phyloP scores from a whole-genome alignment of 2,113 vertebrate genomes.

The Prinia subflava region DNA sequence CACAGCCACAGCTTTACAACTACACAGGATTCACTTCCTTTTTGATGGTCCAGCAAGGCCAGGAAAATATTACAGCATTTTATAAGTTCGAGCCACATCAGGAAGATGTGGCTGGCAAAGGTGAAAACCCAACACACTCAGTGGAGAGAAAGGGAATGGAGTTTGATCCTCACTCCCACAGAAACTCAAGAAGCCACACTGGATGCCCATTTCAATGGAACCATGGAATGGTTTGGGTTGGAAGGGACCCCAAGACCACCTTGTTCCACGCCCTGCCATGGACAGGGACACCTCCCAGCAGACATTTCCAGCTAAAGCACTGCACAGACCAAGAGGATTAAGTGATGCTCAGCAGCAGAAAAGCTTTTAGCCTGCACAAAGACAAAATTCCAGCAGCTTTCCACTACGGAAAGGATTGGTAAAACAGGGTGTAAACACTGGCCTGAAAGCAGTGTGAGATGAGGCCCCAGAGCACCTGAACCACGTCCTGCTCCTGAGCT shows the following conservation, averaged over 20 bases:
- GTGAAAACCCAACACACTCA: not conserved
- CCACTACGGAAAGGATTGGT: not conserved
- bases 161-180: not conserved
- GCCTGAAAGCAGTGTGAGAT: not conserved
- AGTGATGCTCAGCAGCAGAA: not conserved
- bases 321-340: not conserved
- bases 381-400: slow-evolving; percentile 10
- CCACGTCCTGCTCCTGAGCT: not conserved
- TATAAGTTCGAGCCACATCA: not conserved
- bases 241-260: not conserved
- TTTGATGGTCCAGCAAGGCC: not conserved
- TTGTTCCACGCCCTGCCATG: not conserved
- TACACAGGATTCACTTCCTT: not conserved
- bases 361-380: slow-evolving; percentile 30
- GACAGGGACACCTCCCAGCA: not conserved
- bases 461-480: not conserved
- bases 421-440: slow-evolving; percentile 9
- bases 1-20: fast-evolving
- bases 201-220: not conserved
- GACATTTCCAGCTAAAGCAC: not conserved
- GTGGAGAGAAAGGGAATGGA: not conserved
- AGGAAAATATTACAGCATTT: not conserved
- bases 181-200: not conserved
- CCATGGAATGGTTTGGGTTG: too few species aligned
- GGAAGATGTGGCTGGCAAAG: not conserved